Conservation (phyloP, 2,797 vertebrate genomes). For the Carcharodon carcharias region DNA sequence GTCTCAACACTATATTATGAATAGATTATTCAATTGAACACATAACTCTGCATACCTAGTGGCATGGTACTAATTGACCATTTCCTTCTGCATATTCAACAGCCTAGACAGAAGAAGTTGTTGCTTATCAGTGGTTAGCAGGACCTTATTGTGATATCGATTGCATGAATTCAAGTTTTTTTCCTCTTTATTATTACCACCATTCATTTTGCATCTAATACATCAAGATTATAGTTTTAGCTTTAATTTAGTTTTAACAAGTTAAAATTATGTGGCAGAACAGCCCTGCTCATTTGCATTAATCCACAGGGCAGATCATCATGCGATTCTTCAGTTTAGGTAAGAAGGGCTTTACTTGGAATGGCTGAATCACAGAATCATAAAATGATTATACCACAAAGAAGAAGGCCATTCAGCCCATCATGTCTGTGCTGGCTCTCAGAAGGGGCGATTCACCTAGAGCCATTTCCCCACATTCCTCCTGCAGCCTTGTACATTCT, state of each 20-base stretch:
- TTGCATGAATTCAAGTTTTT: background rate
- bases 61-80: background rate
- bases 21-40: conserved; percentile 7
- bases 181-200: background rate
- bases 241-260: background rate
- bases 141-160: background rate
- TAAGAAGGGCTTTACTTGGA: background rate
- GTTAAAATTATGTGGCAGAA: background rate
- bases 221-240: background rate
- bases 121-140: background rate
- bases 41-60: background rate
- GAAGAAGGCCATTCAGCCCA: background rate
- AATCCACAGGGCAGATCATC: background rate
- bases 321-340: background rate
- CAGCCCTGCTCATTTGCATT: background rate
- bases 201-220: background rate
- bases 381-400: background rate
- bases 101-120: background rate
- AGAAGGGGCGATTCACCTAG: background rate
- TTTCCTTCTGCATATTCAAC: background rate
- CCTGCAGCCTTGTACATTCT: background rate
- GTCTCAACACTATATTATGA: background rate
- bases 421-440: background rate
- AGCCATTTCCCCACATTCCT: too few relatives aligned
- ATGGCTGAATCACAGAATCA: background rate